Evolutionary conservation across 2,888 invertebrate genomes (phyloP).

Genomic region (Noctuana brunneofusca): DNA sequence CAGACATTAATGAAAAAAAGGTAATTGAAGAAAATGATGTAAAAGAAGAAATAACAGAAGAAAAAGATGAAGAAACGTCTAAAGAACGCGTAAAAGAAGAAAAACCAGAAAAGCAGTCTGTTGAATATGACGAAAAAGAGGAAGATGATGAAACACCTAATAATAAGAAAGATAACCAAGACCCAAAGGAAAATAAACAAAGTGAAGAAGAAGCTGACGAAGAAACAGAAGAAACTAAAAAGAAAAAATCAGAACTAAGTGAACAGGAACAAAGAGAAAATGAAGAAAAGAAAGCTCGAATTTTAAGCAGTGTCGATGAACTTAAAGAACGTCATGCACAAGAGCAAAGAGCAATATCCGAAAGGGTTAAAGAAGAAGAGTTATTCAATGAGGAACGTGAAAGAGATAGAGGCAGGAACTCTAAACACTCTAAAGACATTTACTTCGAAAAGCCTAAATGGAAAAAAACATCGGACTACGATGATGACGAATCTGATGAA

Average conservation of each 20-base stretch:
- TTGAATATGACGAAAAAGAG: conserved; percentile 32
- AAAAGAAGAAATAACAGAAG: conserved; percentile 24
- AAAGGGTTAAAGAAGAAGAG: conserved; percentile 69
- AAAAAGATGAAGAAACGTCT: conserved; percentile 10
- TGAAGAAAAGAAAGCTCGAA: conserved; percentile 64
- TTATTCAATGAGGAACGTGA: conserved; percentile 62
- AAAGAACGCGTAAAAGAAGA: conserved; percentile 24
- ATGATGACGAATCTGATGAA: conserved; percentile 69
- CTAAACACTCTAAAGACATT: conserved; percentile 48
- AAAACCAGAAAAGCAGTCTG: conserved; percentile 35
- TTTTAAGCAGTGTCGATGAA: conserved; percentile 68
- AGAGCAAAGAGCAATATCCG: conserved; percentile 65
- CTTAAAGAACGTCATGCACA: conserved; percentile 66
- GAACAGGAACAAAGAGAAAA: conserved; percentile 59
- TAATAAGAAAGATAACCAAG: conserved; percentile 1
- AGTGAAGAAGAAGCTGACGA: conserved; percentile 39
- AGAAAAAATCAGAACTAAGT: conserved; percentile 30
- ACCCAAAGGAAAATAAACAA: conserved; percentile 36
- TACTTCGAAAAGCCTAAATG: conserved; percentile 46
- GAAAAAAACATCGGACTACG: conserved; percentile 55
- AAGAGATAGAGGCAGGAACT: conserved; percentile 47
- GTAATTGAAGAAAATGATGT: conserved; percentile 12
- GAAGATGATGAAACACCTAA: conserved; percentile 15
- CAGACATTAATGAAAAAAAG: conserved; percentile 30
- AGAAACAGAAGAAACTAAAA: conserved; percentile 45